Conservation (phyloP, 1,140 invertebrate species). For the Zaprionus ghesquierei region DNA sequence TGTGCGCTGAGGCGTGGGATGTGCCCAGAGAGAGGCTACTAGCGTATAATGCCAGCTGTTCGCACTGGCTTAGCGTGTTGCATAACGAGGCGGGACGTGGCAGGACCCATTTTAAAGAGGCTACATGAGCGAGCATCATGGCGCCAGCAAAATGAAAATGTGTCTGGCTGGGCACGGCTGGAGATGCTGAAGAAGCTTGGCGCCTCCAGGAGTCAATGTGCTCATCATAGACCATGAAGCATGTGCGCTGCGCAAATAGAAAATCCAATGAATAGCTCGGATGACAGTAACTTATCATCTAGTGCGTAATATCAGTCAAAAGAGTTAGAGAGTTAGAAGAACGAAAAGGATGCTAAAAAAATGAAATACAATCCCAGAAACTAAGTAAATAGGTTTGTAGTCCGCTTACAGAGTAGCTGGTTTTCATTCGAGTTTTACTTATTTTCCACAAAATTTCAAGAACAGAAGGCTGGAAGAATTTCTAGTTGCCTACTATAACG, state of each 20-base stretch:
- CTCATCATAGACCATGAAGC: background rate
- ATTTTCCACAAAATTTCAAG: too few relatives aligned
- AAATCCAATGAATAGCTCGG: background rate
- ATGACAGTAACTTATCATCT: background rate
- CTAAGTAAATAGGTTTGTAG: background rate
- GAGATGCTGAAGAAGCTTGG: slow-evolving; percentile 8
- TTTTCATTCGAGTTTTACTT: too few relatives aligned
- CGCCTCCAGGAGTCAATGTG: slow-evolving; percentile 21
- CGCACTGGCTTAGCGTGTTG: slow-evolving; percentile 11
- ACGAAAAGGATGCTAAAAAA: too few relatives aligned
- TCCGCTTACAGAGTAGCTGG: too few relatives aligned
- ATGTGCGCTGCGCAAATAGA: background rate
- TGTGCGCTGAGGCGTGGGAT: background rate
- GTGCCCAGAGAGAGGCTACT: background rate
- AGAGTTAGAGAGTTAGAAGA: background rate
- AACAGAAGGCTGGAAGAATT: too few relatives aligned
- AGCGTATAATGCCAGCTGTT: slow-evolving; percentile 20
- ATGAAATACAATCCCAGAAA: too few relatives aligned
- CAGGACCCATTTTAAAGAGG: slow-evolving; percentile 23
- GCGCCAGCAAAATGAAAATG: slow-evolving; percentile 32
- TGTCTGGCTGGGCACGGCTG: slow-evolving; percentile 32
- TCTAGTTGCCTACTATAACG: too few relatives aligned
- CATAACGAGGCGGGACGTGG: slow-evolving; percentile 12
- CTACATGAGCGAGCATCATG: slow-evolving; percentile 12
- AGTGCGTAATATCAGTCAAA: background rate